Evolutionary conservation across 2,888 invertebrate genomes (phyloP).

Genomic region (Geophilus truncorum): DNA sequence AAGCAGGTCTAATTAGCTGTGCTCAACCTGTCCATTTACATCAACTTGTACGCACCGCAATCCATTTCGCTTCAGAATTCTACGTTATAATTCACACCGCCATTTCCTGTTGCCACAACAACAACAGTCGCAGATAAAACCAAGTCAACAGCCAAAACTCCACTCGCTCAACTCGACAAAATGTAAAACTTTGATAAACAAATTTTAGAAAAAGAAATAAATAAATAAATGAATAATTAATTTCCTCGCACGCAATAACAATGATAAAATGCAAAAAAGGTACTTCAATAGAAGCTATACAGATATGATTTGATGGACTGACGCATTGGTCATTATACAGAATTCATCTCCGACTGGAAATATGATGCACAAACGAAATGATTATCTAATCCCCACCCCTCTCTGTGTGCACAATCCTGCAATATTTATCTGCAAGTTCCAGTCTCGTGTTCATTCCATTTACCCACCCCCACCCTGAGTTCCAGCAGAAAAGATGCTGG

Average conservation of each 20-base stretch:
- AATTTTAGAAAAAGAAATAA: not conserved
- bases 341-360: not conserved
- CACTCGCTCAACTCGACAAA: not conserved
- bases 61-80: conserved; percentile 12
- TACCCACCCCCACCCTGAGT: conserved; percentile 6
- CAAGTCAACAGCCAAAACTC: not conserved
- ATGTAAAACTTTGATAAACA: not conserved
- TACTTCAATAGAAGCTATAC: not conserved
- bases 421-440: conserved; percentile 31
- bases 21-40: conserved; percentile 25
- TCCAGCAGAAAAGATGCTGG: conserved; percentile 19
- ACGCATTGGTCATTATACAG: not conserved
- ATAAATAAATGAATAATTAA: no score
- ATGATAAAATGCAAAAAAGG: not conserved
- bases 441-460: conserved; percentile 31
- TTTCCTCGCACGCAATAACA: no score
- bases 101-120: not conserved
- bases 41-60: conserved; percentile 4
- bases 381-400: conserved; percentile 25
- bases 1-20: conserved; percentile 8
- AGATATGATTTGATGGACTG: not conserved
- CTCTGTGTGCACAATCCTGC: conserved; percentile 17
- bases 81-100: not conserved
- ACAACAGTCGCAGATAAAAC: not conserved
- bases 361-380: conserved; percentile 6